Evolutionary conservation across 2,113 vertebrate genomes (phyloP).

Genomic region (Orycteropus afer): DNA sequence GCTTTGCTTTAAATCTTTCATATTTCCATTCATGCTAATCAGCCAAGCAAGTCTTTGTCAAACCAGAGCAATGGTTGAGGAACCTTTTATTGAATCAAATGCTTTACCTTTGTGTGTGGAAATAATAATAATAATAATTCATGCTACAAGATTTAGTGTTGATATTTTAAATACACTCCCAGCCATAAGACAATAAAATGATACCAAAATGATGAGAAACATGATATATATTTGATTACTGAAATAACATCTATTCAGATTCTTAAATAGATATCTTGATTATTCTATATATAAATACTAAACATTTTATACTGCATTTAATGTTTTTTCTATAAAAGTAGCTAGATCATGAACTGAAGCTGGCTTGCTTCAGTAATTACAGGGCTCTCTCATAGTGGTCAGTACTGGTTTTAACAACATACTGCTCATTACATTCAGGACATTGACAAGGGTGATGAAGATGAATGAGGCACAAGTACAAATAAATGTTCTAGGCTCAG

Average conservation of each 20-base stretch:
- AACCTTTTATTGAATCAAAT: constrained; percentile 52
- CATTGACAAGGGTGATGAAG: neutral
- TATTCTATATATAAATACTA: constrained; percentile 13
- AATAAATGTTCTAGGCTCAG: neutral
- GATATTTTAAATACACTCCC: constrained; percentile 37
- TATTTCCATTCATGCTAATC: constrained; percentile 62
- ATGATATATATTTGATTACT: neutral
- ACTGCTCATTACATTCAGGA: neutral
- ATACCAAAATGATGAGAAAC: neutral
- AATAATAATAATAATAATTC: neutral
- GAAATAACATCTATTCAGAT: neutral
- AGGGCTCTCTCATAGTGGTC: neutral
- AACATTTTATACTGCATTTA: neutral
- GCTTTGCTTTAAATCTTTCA: constrained; percentile 68
- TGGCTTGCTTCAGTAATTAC: constrained; percentile 13
- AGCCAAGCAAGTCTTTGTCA: constrained; percentile 52
- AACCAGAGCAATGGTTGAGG: neutral
- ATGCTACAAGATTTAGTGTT: neutral
- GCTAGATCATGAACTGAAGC: neutral
- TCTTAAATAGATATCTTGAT: neutral
- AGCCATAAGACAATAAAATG: constrained; percentile 34
- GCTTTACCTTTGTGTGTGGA: neutral
- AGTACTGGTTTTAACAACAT: neutral
- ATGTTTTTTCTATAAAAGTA: neutral
- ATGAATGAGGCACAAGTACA: neutral